Conservation (phyloP, 2,113 vertebrate genomes). For the Scomber scombrus region DNA sequence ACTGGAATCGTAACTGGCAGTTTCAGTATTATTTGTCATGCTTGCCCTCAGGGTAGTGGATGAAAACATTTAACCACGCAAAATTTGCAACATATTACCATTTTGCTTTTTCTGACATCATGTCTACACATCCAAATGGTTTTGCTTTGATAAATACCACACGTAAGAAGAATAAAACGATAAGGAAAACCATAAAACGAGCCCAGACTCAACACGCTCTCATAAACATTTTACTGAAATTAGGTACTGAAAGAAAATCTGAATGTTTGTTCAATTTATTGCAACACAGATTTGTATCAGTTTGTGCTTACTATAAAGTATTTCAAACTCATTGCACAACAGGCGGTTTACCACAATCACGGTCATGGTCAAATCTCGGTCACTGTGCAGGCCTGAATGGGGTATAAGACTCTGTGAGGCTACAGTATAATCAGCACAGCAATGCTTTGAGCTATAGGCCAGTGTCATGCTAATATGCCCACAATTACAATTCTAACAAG, state of each 20-base stretch:
- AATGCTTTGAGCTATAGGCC: too few species aligned
- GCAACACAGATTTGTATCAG: conserved; percentile 33
- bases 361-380: too few species aligned
- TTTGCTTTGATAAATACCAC: conserved; percentile 46
- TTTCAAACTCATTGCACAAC: conserved; percentile 23
- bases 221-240: conserved; percentile 51
- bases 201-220: conserved; percentile 34
- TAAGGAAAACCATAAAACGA: conserved; percentile 24
- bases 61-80: conserved; percentile 45
- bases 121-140: conserved; percentile 48
- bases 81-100: conserved; percentile 51
- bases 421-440: too few species aligned
- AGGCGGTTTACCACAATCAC: neutral
- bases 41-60: conserved; percentile 13
- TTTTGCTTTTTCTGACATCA: conserved; percentile 58
- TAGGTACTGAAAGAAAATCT: conserved; percentile 38
- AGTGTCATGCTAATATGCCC: too few species aligned
- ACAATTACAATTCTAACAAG: too few species aligned
- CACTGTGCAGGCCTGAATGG: too few species aligned
- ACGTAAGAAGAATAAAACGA: conserved; percentile 29
- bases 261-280: conserved; percentile 35
- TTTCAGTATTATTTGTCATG: conserved; percentile 31
- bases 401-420: too few species aligned
- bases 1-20: conserved; percentile 21
- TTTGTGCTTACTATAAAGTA: conserved; percentile 22